Evolutionary conservation across 2,888 invertebrate species (phyloP).

Genomic region (Rotaria sp.): DNA sequence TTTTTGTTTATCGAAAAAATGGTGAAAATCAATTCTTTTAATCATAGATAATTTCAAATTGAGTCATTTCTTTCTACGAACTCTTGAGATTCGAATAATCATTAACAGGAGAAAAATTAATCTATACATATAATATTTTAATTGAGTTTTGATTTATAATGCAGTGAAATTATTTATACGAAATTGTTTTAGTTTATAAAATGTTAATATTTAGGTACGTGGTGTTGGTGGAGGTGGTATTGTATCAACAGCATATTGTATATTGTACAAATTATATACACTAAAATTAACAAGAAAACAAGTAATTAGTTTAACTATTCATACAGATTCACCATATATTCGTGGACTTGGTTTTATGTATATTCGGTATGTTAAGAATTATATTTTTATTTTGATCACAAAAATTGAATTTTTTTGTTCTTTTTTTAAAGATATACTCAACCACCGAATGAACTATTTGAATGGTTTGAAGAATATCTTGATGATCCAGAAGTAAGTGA

Average conservation of each 20-base stretch:
- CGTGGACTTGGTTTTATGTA: conserved; percentile 82
- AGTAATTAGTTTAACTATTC: conserved; percentile 84
- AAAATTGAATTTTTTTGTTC: conserved; percentile 28
- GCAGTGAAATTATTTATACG: too few relatives aligned
- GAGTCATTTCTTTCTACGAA: too few relatives aligned
- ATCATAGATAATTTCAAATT: too few relatives aligned
- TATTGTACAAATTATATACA: conserved; percentile 95
- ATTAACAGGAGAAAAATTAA: too few relatives aligned
- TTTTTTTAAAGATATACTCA: conserved; percentile 74
- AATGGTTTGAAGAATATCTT: conserved; percentile 91
- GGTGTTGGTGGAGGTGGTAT: conserved; percentile 99
- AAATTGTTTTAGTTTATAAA: conserved; percentile 2
- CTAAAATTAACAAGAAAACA: conserved; percentile 92
- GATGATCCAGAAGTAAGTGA: conserved; percentile 79
- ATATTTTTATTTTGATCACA: not conserved
- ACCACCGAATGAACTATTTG: conserved; percentile 85
- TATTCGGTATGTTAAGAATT: conserved; percentile 60
- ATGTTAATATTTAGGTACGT: conserved; percentile 65
- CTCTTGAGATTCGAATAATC: too few relatives aligned
- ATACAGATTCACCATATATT: conserved; percentile 91
- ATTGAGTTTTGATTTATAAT: too few relatives aligned
- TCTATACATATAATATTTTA: too few relatives aligned
- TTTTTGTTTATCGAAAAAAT: too few relatives aligned
- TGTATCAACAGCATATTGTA: conserved; percentile 96
- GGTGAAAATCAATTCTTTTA: too few relatives aligned